Evolutionary conservation across 2,113 vertebrate genomes (phyloP), one percentile per base, ranked within the genome.

Genomic region (Rhegmatorhina hoffmannsi): DNA sequence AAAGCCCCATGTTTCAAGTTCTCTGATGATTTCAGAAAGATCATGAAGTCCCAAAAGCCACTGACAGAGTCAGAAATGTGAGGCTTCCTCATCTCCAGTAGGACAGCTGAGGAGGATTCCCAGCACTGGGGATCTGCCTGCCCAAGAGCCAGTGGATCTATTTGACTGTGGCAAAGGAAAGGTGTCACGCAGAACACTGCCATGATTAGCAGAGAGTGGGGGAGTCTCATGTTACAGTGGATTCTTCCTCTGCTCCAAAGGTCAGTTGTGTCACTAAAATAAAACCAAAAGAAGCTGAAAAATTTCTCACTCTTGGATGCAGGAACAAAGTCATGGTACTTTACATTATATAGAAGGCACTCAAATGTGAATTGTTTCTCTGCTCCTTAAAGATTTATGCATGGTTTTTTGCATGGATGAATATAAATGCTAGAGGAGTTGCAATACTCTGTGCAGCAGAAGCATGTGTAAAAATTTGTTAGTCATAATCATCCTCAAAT

Each of bases 11-110:
- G 99, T 90, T 99, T 99, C 94, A 98, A 94, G 96, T 99, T 98
- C 84, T 98, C 98, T 26, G 99, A 99, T 24, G 98, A 97, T 95
- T 98, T 99, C 79, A 99, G 97, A 94, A 98, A 98, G 92, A 98
- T 97, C 99, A 99, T 99, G 50, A 99, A 98, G 91, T 99, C 98
- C 99, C 99, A 99, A 98, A 99, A 99, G 68, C 97, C 98, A 33
- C 98, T 97, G 81, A 99, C 98, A 12, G 98, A 98, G 97, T 99
- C 98, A 46, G 99, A 99, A 97, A 99, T 98, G 70, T 84, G 98
- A 79, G 99, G 99, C 68, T 98, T 98, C 95, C 97, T 97, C 99
- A 99, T 99, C 95, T 99, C 98, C 86, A 99, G 96, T 83, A 99
- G 97, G 84, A 98, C 95, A 19, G 97, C 96, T 3, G 99, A 99